Base-by-base conservation (phyloP, 2,797 vertebrate genomes). In the Phalloptychus januarius region DNA sequence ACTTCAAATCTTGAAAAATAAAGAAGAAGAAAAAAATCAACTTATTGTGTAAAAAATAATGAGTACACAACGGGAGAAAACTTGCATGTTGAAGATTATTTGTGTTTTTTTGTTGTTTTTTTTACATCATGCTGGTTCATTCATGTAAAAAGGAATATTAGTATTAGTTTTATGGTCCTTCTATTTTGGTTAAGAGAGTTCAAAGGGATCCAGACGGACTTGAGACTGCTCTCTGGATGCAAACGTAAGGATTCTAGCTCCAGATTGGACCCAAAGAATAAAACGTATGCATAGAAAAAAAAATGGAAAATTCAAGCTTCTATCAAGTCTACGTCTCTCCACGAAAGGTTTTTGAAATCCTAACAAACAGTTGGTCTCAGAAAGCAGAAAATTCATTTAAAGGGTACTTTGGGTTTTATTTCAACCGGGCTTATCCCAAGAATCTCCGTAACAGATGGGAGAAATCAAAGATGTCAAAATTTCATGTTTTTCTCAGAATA, bases 41-140 rank as follows among this genome's bases (percentile, higher is more conserved):
- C 78, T 77, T 48, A 72, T 44, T 74, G 40, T 33, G 23, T 42
- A 72, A 23, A 72, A 23, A 40, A 78, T 16, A 11, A 42, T 75
- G 76, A 84, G 40, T 78, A 79, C 77, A 81, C 84, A 71, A 77
- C 83, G 78, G 79, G n/a, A 78, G 42, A 83, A 85, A 80, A 70
- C 67, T 44, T 70, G 25, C 15, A 70, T n/a, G 6, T 44, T 44
- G 67, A 42, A 44, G 40, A 70, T 16, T 69, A 67, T 61, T 46
- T 81, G 67, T 78, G 74, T 76, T 33, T 88, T 67, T 40, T 74
- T 18, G n/a, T n/a, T n/a, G n/a, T n/a, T n/a, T n/a, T 4, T 50
- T 50, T 23, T 23, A n/a, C n/a, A 79, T 86, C 89, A 93, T 91
- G 91, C 90, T 89, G 84, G 83, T 90, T 85, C 86, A 48, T 72